Evolutionary conservation across 2,888 invertebrate genomes (phyloP), one percentile per base, ranked within the genome.

Genomic region (Carabus problematicus): DNA sequence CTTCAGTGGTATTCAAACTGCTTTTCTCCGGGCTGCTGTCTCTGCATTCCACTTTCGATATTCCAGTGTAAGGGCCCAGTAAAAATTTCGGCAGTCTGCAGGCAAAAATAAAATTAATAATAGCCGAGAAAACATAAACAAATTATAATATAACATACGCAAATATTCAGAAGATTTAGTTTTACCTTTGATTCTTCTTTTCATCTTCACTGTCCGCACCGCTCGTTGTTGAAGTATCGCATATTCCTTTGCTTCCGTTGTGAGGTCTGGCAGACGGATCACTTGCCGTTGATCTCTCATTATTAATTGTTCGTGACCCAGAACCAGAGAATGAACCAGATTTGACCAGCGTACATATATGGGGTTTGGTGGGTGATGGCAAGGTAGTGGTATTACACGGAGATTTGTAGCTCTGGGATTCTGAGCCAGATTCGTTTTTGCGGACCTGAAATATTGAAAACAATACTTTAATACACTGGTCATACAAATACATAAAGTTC

Each of bases 251-350:
- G 84, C 85, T 83, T 76, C 75, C 75, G 42, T 83, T 82, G 75
- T 85, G 85, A 70, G 86, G 83, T 71, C 84, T 84, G 43, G 87
- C 86, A 68, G 88, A 86, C 0, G 89, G 88, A 75, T 89, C 89
- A 74, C 88, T 89, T 8, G 86, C 87, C 0, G 87, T 86, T 73
- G 85, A 87, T 70, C 88, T 77, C 72, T 84, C 84, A 69, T 87
- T 88, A 39, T 85, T 84, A 74, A 87, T 85, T 0, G 85, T 83
- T 60, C 84, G 84, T 67, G 86, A 82, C 70, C 88, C 78, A 72
- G 77, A 85, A 12, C 90, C 89, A 64, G 91, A 89, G 82, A 91
- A 91, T 7, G 91, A 91, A 49, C 89, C 88, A 0, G 91, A 91
- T 82, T 93, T 92, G 14, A 91, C 88, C 60, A 91, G 79, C 45